Conservation (phyloP, 2,888 invertebrate species). For the Meandrusa payeni region DNA sequence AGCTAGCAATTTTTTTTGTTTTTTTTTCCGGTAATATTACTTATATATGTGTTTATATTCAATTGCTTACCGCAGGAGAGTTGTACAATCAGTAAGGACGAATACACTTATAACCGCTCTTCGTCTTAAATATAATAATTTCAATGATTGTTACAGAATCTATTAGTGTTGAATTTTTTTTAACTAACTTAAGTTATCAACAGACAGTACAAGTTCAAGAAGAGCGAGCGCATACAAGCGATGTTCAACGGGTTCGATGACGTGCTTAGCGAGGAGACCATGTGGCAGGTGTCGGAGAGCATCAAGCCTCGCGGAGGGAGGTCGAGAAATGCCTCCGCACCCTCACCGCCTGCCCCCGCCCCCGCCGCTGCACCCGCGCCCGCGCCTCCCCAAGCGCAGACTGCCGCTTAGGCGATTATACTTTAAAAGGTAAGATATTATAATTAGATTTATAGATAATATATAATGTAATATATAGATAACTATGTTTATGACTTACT, state of each 20-base stretch:
- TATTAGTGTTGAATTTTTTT: too few species aligned
- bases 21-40: too few species aligned
- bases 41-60: too few species aligned
- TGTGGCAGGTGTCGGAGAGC: constrained; percentile 98
- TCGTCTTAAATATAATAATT: too few species aligned
- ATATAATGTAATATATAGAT: too few species aligned
- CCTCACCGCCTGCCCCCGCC: constrained; percentile 36
- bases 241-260: constrained; percentile 99
- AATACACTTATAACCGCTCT: too few species aligned
- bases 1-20: too few species aligned
- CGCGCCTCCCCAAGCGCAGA: constrained; percentile 33
- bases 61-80: too few species aligned
- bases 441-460: not conserved
- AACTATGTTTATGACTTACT: too few species aligned
- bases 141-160: too few species aligned
- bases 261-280: constrained; percentile 96
- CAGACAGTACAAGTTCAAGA: constrained; percentile 95
- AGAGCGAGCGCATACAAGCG: constrained; percentile 94
- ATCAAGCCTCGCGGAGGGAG: constrained; percentile 94
- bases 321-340: constrained; percentile 52
- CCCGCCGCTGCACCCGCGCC: constrained; percentile 31
- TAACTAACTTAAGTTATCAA: too few species aligned
- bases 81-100: too few species aligned
- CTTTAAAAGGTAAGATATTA: constrained; percentile 1
- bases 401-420: constrained; percentile 22